phyloP scores from a whole-genome alignment of 2,888 invertebrate species.

The Oscheius sp. region DNA sequence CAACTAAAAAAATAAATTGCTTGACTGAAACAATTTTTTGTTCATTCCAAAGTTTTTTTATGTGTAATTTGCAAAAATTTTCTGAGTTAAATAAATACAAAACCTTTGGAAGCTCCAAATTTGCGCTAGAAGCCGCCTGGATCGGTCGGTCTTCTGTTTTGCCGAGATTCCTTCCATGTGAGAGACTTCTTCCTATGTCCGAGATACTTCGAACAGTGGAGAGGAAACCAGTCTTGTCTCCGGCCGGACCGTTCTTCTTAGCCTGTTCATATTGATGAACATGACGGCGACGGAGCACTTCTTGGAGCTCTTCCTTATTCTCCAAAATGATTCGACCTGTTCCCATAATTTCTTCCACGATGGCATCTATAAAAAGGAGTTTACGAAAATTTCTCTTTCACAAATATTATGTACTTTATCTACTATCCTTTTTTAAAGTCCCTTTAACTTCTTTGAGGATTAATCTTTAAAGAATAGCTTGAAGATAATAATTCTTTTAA shows the following conservation, averaged over 20 bases:
- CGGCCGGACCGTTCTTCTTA: conserved; percentile 60
- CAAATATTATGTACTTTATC: no score
- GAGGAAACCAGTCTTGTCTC: conserved; percentile 80
- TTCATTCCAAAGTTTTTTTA: no score
- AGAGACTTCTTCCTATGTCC: conserved; percentile 88
- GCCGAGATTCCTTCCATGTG: conserved; percentile 83
- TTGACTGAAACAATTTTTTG: no score
- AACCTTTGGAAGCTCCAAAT: conserved; percentile 66
- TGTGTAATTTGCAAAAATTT: no score
- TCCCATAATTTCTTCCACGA: conserved; percentile 72
- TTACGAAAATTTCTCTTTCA: no score
- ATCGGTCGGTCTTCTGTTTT: conserved; percentile 46
- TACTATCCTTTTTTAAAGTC: no score
- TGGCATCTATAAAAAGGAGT: conserved; percentile 57
- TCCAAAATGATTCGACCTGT: conserved; percentile 79
- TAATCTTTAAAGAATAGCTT: no score
- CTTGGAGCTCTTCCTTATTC: conserved; percentile 82
- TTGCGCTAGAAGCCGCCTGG: conserved; percentile 34
- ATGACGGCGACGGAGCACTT: conserved; percentile 86
- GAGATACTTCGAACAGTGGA: conserved; percentile 91
- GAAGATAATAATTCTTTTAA: no score
- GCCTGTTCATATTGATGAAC: conserved; percentile 87
- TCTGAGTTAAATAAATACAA: no score
- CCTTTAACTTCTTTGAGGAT: no score
- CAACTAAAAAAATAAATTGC: no score